Percentiles rank a stretch among this genome's conserved stretches.
These are phyloP conservation scores for Thysanoteuthis rhombus DNA, from an alignment of 2,888 invertebrate genomes.

Conservation along the genomic window DNA sequence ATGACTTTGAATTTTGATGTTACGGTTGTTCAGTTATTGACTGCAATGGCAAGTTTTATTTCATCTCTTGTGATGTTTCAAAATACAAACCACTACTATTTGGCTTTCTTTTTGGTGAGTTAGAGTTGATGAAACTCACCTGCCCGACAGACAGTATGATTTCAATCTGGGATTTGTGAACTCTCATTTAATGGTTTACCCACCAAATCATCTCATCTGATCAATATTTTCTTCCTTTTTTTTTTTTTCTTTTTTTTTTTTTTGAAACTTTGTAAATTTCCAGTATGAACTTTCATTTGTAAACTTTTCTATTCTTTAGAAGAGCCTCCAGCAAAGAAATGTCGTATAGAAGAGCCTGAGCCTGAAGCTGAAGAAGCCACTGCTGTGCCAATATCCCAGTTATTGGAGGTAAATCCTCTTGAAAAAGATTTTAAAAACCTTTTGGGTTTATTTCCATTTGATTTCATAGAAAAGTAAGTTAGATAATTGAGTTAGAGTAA, in stretches of 20 bases:
- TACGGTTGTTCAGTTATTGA: too few species aligned
- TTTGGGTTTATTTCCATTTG: background rate
- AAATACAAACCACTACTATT: constrained; percentile 45
- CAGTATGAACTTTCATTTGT: background rate
- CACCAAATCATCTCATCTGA: background rate
- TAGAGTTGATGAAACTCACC: background rate
- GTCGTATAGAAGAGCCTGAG: constrained; percentile 32
- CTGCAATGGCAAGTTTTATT: too few species aligned
- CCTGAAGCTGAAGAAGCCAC: constrained; percentile 18
- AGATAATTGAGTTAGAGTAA: background rate
- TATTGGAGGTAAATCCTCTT: constrained; percentile 23
- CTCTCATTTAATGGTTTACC: background rate
- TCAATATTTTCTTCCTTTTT: too few species aligned
- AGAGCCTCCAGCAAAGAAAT: constrained; percentile 35
- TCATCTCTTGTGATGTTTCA: too few species aligned
- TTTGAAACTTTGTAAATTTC: background rate
- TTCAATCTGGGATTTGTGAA: too few species aligned
- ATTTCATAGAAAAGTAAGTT: too few species aligned
- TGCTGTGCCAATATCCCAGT: constrained; percentile 25
- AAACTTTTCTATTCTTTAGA: constrained; percentile 22
- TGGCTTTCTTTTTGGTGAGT: background rate
- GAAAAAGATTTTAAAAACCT: background rate
- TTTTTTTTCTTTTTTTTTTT: background rate
- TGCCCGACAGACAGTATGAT: background rate
- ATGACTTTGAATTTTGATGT: too few species aligned